Evolutionary conservation across 2,113 vertebrate genomes (phyloP), one percentile per base, ranked within the genome.

Genomic region (Amazona vittata): DNA sequence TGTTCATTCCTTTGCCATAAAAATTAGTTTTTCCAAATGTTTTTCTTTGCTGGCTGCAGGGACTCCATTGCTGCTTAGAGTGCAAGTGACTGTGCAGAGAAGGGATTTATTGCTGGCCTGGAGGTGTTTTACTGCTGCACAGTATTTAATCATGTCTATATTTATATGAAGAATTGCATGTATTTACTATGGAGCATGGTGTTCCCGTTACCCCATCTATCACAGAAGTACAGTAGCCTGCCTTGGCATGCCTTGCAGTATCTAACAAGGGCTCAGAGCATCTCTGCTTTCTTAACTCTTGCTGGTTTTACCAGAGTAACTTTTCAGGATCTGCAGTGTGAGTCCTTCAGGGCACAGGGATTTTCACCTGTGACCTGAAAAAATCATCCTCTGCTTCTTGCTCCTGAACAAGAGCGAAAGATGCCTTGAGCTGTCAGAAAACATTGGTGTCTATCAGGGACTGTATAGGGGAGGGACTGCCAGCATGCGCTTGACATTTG

Each of bases 371-470:
- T 24, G 26, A 31, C 1, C 4, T 37, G 90, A 49, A 84, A 83
- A 83, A 65, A 46, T 55, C 19, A 1, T 62, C 75, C n/a, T 69
- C 50, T 52, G 21, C 74, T 86, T 75, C 62, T 67, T 69, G 55
- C 52, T 29, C 21, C 35, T 21, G 0, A n/a, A 4, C 13, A 16
- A 24, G 63, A 46, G 60, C 33, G 76, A 7, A 59, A 37, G 18
- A 10, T 53, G 67, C 64, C 53, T 2, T 11, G 41, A 33, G 22
- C 24, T 55, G 57, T n/a, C 18, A 7, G 68, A 60, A 68, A 33
- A 20, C 0, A 0, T 17, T 0, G 0, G 31, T 75, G 74, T 25
- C 62, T 15, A 25, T 43, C 26, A 21, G 41, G 69, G 55, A 9
- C 49, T 52, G 50, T 68, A 6, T 15, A 13, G 65, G 81, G 74